Conservation (phyloP, 2,888 invertebrate species). For the Strigamia maritima region DNA sequence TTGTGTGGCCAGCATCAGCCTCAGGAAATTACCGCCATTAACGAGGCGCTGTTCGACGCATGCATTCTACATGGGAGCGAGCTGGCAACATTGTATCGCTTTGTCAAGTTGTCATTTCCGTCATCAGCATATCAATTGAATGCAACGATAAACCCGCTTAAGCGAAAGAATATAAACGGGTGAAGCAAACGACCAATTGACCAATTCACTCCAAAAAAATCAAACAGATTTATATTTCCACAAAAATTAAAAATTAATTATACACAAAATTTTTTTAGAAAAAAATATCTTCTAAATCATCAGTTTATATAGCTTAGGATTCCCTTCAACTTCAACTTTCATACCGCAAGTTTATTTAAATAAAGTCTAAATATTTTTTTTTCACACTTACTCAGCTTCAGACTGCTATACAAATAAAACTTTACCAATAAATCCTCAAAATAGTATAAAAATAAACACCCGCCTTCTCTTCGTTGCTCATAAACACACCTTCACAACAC, state of each 20-base stretch:
- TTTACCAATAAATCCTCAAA: conserved; percentile 19
- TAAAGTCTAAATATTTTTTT: not conserved
- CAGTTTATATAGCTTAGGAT: not conserved
- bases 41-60: conserved; percentile 11
- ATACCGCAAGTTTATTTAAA: not conserved
- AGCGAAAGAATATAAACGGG: not conserved
- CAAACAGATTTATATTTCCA: not conserved
- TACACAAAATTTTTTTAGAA: not conserved
- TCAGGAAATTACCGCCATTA: conserved; percentile 23
- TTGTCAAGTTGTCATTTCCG: conserved; percentile 23
- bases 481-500: conserved; percentile 23
- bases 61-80: not conserved
- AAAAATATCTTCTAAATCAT: too few relatives aligned
- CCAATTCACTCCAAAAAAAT: not conserved
- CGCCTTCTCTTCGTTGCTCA: conserved; percentile 13
- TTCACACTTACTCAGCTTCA: not conserved
- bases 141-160: not conserved
- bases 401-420: not conserved
- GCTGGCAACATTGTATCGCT: conserved; percentile 11
- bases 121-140: conserved; percentile 23
- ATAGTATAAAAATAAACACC: conserved; percentile 23
- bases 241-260: not conserved
- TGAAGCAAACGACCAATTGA: not conserved
- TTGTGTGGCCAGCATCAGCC: conserved; percentile 20
- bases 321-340: not conserved